Conservation (phyloP, 2,113 vertebrate species). For the Heptranchias perlo region DNA sequence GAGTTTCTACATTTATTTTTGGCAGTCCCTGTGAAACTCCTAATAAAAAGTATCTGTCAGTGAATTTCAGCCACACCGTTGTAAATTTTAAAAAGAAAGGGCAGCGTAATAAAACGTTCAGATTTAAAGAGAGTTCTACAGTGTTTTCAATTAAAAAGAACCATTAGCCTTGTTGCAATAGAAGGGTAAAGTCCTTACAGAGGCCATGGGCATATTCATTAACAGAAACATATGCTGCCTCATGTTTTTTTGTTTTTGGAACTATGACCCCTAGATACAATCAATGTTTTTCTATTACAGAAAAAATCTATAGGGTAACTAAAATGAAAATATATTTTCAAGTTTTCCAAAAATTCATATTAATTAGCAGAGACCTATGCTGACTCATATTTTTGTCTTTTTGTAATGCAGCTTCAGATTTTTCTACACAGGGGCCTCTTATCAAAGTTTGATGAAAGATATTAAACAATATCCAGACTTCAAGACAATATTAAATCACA, state of each 20-base stretch:
- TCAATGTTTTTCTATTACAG: neutral
- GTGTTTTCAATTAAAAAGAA: slow-evolving; percentile 37
- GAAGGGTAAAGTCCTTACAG: slow-evolving; percentile 16
- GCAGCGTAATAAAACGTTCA: slow-evolving; percentile 29
- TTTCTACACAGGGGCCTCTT: neutral
- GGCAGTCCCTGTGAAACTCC: slow-evolving; percentile 34
- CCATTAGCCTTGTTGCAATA: slow-evolving; percentile 22
- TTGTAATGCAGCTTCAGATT: neutral
- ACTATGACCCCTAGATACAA: neutral
- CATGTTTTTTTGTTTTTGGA: neutral
- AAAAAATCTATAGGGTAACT: neutral
- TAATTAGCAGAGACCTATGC: neutral
- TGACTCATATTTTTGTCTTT: neutral
- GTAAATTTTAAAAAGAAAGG: slow-evolving; percentile 28
- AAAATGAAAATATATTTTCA: neutral
- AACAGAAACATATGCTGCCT: slow-evolving; percentile 36
- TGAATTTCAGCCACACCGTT: slow-evolving; percentile 31
- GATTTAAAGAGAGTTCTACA: slow-evolving; percentile 33
- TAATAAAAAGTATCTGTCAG: slow-evolving; percentile 37
- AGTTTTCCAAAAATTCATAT: neutral
- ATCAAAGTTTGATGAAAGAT: neutral
- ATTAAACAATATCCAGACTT: neutral
- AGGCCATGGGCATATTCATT: slow-evolving; percentile 32
- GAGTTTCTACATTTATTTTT: slow-evolving; percentile 31
- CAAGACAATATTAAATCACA: neutral